A percentile compares a stretch with the other conserved stretches of the same genome.
Conservation (phyloP, 2,797 vertebrate genomes). For the Lateolabrax maculatus region DNA sequence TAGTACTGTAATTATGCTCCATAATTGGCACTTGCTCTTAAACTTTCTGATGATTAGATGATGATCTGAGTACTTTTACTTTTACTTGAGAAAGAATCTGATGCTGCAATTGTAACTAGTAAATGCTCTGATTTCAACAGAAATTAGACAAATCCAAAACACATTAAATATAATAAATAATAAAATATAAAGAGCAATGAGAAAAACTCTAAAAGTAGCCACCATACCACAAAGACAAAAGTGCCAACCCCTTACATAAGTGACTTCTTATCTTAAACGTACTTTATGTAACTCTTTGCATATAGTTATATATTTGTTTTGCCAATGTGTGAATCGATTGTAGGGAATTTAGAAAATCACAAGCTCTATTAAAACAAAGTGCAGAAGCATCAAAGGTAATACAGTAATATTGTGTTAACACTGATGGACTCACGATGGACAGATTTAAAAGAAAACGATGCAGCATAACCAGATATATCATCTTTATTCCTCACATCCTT, state of each 20-base stretch:
- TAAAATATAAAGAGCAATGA: too few relatives aligned
- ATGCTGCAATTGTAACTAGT: background rate
- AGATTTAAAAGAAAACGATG: too few relatives aligned
- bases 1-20: background rate
- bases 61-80: background rate
- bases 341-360: too few relatives aligned
- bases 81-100: too few relatives aligned
- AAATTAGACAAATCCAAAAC: background rate
- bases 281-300: too few relatives aligned
- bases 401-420: background rate
- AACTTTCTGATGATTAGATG: background rate
- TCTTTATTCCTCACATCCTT: background rate
- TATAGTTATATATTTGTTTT: too few relatives aligned
- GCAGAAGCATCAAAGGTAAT: too few relatives aligned
- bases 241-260: background rate
- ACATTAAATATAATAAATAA: background rate
- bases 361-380: too few relatives aligned
- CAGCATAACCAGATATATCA: background rate
- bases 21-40: background rate
- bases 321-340: too few relatives aligned
- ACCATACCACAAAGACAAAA: too few relatives aligned
- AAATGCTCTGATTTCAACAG: background rate
- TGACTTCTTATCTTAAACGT: background rate
- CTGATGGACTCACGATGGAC: background rate
- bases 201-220: too few relatives aligned